Evolutionary conservation across 37 sponge, comb jelly and placozoan species (phyloP).

Genomic region (Halisarca cf. caerulea): DNA sequence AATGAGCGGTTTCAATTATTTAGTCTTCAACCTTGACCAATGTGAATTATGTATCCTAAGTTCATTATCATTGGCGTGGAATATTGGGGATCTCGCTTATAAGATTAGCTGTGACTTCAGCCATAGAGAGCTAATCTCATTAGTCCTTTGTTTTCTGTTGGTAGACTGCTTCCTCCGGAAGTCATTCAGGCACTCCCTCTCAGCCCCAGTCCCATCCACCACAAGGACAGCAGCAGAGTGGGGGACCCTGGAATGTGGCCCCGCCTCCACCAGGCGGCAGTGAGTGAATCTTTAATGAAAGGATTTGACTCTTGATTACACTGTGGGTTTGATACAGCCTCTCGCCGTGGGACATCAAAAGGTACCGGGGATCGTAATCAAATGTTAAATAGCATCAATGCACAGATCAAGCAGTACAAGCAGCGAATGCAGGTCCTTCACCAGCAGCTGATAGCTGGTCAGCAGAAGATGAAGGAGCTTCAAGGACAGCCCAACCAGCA

Average conservation of each 20-base stretch:
- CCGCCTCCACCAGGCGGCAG: conserved; percentile 42
- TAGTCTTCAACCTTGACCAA: too few relatives aligned
- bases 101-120: too few relatives aligned
- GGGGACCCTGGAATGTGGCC: conserved; percentile 26
- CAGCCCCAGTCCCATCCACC: background rate
- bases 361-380: background rate
- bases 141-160: background rate
- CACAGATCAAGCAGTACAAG: conserved; percentile 73
- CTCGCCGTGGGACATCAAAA: background rate
- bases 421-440: conserved; percentile 75
- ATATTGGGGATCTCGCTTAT: too few relatives aligned
- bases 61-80: too few relatives aligned
- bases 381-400: conserved; percentile 13
- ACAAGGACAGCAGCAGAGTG: background rate
- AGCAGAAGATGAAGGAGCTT: conserved; percentile 80
- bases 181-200: background rate
- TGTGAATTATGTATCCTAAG: too few relatives aligned
- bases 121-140: too few relatives aligned
- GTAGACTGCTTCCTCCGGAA: conserved; percentile 14
- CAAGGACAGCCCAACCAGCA: conserved; percentile 66
- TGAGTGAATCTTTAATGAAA: background rate
- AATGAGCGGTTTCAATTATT: too few relatives aligned
- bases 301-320: background rate
- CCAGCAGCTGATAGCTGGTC: conserved; percentile 70
- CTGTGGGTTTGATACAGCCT: background rate